phyloP scores from a whole-genome alignment of 2,113 vertebrate genomes.

The Spea multiplicata region DNA sequence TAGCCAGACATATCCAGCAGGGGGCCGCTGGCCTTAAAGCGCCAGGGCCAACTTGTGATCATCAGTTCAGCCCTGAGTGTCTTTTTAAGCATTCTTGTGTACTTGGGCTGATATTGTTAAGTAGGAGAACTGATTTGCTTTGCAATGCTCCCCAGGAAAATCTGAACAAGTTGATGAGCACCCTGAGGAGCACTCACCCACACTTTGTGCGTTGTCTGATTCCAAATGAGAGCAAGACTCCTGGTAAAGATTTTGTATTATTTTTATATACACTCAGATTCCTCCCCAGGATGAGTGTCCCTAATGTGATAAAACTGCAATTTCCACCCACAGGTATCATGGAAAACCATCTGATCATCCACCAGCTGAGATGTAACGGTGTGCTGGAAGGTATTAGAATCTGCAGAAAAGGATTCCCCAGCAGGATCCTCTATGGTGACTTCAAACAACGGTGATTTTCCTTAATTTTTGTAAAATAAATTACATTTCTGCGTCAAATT shows the following conservation, averaged over 20 bases:
- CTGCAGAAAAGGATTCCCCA: conserved; percentile 86
- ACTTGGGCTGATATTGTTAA: too few relatives aligned
- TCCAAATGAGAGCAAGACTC: conserved; percentile 91
- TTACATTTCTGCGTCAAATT: background rate
- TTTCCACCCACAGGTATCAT: conserved; percentile 65
- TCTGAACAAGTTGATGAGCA: conserved; percentile 89
- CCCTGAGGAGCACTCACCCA: conserved; percentile 84
- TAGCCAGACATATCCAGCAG: too few relatives aligned
- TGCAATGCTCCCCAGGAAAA: conserved; percentile 74
- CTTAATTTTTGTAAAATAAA: background rate
- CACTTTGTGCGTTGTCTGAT: conserved; percentile 91
- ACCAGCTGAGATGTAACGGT: conserved; percentile 83
- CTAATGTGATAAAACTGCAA: background rate
- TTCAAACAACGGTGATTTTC: conserved; percentile 82
- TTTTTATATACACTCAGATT: background rate
- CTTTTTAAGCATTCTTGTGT: too few relatives aligned
- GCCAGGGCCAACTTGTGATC: too few relatives aligned
- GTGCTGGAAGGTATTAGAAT: conserved; percentile 86
- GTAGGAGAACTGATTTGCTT: background rate
- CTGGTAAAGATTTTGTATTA: conserved; percentile 63
- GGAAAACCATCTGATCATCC: conserved; percentile 82
- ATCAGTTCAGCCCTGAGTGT: too few relatives aligned
- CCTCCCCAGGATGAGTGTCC: background rate
- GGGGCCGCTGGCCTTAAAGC: too few relatives aligned
- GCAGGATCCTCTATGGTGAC: conserved; percentile 82